Base-by-base conservation (phyloP, 2,888 invertebrate species). In the Girardia tigrina region DNA sequence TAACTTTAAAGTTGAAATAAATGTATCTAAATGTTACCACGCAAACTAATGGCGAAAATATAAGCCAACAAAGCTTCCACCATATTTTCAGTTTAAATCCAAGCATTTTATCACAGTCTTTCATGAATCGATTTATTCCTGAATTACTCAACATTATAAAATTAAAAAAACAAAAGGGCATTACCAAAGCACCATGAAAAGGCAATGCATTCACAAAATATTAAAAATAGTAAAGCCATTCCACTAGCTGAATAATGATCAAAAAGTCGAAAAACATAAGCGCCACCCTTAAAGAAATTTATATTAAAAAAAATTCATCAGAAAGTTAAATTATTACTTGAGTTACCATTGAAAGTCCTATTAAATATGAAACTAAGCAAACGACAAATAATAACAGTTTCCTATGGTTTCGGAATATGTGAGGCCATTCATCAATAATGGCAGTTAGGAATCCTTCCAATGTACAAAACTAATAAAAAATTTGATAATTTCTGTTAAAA, bases 401-500 rank as follows among this genome's bases (percentile, higher is more conserved):
- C 85, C 97, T 92, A 27, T 84, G 82, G 69, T 80, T 81, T 26
- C 85, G 80, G 36, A 98, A 87, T 8, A 90, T 85, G 78, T 89
- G 89, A 0, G 98, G 97, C 91, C 93, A 98, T 86, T 97, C 97
- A 84, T 98, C 98, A 29, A 87, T 91, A 80, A 97, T 90, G 0
- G 97, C 97, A 0, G 98, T 98, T 81, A 98, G 92, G 84, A 98
- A 98, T 12, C 94, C 94, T 86, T 95, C 94, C 91, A 95, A 92
- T 72, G 95, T 94, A 81, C 94, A 94, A 85, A 94, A 95, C 87
- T 87, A 80, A 72, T 81, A 78, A 20, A n/a, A n/a, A n/a, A n/a
- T n/a, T n/a, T n/a, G n/a, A n/a, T n/a, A n/a, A n/a, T n/a, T n/a
- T n/a, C n/a, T n/a, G n/a, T n/a, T n/a, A n/a, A n/a, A n/a, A n/a